A percentile compares a stretch with the other conserved stretches of the same genome.
phyloP scores from a whole-genome alignment of 2,888 invertebrate species.

The Idaea dimidiata region DNA sequence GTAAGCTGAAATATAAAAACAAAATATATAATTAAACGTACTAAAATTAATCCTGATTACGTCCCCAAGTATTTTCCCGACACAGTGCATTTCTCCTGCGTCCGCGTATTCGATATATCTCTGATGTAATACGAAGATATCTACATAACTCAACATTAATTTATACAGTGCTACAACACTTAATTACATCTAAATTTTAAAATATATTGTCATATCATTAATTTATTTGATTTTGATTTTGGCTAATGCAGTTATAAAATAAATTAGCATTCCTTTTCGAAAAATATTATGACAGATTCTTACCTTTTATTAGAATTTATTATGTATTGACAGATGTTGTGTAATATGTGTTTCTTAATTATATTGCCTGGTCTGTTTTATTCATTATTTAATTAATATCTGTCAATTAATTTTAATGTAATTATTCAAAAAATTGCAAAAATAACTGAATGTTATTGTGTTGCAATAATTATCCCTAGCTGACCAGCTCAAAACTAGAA shows the following conservation, averaged over 20 bases:
- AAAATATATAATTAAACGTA: background rate
- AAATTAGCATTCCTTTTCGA: background rate
- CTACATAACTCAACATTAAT: slow-evolving; percentile 20
- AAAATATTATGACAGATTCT: slow-evolving; percentile 13
- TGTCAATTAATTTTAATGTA: slow-evolving; percentile 27
- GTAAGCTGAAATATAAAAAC: background rate
- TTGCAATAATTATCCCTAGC: no score
- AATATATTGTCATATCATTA: slow-evolving; percentile 10
- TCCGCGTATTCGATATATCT: slow-evolving; percentile 25
- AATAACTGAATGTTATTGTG: background rate
- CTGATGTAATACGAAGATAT: slow-evolving; percentile 33
- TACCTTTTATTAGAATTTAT: background rate
- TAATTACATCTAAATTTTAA: slow-evolving; percentile 17
- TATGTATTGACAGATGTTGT: slow-evolving; percentile 18
- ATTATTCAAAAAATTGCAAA: background rate
- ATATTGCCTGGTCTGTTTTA: background rate
- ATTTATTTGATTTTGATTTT: slow-evolving; percentile 3
- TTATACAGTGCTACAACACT: slow-evolving; percentile 18
- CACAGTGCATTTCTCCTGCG: slow-evolving; percentile 30
- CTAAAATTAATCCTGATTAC: slow-evolving; percentile 9
- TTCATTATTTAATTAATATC: slow-evolving; percentile 14
- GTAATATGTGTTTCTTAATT: background rate
- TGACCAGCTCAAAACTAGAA: no score
- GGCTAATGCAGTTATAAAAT: slow-evolving; percentile 2
- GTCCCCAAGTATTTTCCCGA: slow-evolving; percentile 14